Evolutionary conservation across 2,113 vertebrate species (phyloP), one percentile per base, ranked within the genome.

Genomic region (Scalopus aquaticus): DNA sequence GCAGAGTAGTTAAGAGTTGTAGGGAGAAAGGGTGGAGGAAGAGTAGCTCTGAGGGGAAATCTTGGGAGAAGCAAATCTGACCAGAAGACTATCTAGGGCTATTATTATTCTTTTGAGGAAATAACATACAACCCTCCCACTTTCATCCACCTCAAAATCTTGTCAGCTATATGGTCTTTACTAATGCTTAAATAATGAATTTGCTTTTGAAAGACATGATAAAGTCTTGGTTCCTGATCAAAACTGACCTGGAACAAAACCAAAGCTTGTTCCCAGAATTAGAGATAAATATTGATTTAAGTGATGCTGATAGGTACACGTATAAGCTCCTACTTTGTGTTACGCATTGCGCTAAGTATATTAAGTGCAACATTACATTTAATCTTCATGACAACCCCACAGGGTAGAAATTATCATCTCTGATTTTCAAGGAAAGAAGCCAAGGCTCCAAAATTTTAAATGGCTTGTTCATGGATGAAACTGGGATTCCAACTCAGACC

Each of bases 361-460:
- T 76, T 35, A 39, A 74, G 54, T 32, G 7, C 12, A 44, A 12
- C n/a, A 16, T n/a, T 19, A 11, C 11, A 49, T 35, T 42, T 46
- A 12, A 39, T 37, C 60, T 42, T 54, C 39, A 28, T 74, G 39
- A 24, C 3, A 35, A 62, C 58, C 72, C 58, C 6, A 7, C 22
- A 7, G 22, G 22, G 35, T n/a, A 17, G 65, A 88, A 51, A 56
- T 22, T 6, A 42, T 46, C 28, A 42, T 42, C 24, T 30, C 42
- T 54, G 72, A 51, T 62, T 95, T 51, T 39, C 51, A 86, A 74
- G 46, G 44, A 67, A 58, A 51, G 5, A 92, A 76, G 64, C 22
- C 0, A 44, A 90, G 67, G 10, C 39, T 70, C 67, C 16, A 49
- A 44, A 60, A 44, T 19, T 35, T 60, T 77, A 30, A 67, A 67